Evolutionary conservation across 2,797 vertebrate species (phyloP).

Genomic region (Capromys pilorides): DNA sequence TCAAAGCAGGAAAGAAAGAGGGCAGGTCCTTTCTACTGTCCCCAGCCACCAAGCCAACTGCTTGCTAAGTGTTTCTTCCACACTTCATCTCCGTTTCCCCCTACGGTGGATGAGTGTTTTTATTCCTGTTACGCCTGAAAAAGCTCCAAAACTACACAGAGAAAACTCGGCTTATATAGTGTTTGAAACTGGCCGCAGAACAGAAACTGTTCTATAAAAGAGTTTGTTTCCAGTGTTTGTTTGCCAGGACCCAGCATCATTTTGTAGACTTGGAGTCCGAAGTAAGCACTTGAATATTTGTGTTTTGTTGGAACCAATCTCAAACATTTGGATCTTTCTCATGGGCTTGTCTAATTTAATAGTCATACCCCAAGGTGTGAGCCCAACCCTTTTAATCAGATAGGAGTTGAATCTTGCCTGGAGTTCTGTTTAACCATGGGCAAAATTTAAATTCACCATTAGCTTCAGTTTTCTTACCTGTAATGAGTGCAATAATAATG

Average conservation of each 20-base stretch:
- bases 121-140: slow-evolving; percentile 70
- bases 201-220: slow-evolving; percentile 65
- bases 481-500: not conserved
- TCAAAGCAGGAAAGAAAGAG: not conserved
- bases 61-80: slow-evolving; percentile 50
- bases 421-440: not conserved
- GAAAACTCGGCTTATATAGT: slow-evolving; percentile 59
- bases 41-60: not conserved
- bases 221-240: slow-evolving; percentile 33
- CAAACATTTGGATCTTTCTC: not conserved
- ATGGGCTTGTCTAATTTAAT: not conserved
- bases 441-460: not conserved
- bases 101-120: slow-evolving; percentile 39
- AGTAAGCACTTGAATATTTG: slow-evolving; percentile 31
- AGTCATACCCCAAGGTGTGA: not conserved
- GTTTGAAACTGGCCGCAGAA: slow-evolving; percentile 67
- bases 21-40: not conserved
- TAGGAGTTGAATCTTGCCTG: not conserved
- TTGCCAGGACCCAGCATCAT: slow-evolving; percentile 36
- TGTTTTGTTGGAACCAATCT: slow-evolving; percentile 36
- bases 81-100: slow-evolving; percentile 57
- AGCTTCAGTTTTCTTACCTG: not conserved
- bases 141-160: slow-evolving; percentile 69
- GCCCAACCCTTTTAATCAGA: not conserved
- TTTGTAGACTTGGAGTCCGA: not conserved